Base-by-base conservation (phyloP, 1,140 invertebrate species). In the Hypsibius dujardini region DNA sequence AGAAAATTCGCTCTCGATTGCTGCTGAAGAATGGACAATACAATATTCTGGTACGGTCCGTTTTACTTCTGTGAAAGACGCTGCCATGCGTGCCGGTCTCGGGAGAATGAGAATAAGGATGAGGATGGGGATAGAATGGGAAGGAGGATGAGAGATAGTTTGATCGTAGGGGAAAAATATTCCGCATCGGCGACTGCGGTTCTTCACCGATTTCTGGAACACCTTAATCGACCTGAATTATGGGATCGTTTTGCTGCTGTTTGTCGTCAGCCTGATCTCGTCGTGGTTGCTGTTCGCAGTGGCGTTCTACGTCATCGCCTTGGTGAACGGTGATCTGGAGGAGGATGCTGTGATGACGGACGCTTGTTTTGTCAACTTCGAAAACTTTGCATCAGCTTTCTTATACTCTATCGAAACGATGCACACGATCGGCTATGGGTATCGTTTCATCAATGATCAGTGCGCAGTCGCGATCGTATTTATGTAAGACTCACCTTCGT, bases 331-430 rank as follows among this genome's bases (percentile, higher is more conserved):
- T 7, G 62, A 67, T 42, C 7, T 67, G 12, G 12, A 67, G 50
- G 50, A 56, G n/a, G 62, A 67, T 7, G 62, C 12, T 42, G 42
- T 7, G 12, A 15, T 7, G 3, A 15, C 45, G 12, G 12, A 7
- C 3, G 12, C 62, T 12, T 67, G 62, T 67, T 42, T 67, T 3
- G 62, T 42, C 12, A 67, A 90, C 73, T 87, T 94, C 70, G 81
- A 86, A 75, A 85, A 84, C 45, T 94, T 93, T 78, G 86, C 88
- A 0, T 90, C 89, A 7, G 89, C 89, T 73, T 92, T 94, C 78
- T 81, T 94, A 70, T 95, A 91, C 82, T 91, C 89, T 76, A 88
- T 94, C 76, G 90, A 92, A 81, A 93, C 89, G 0, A 90, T 92
- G 77, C 90, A 91, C 76, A 93, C 90, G 0, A 95, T 93, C 73